Conservation (phyloP, 2,113 vertebrate species). For the Bubalus kerabau region DNA sequence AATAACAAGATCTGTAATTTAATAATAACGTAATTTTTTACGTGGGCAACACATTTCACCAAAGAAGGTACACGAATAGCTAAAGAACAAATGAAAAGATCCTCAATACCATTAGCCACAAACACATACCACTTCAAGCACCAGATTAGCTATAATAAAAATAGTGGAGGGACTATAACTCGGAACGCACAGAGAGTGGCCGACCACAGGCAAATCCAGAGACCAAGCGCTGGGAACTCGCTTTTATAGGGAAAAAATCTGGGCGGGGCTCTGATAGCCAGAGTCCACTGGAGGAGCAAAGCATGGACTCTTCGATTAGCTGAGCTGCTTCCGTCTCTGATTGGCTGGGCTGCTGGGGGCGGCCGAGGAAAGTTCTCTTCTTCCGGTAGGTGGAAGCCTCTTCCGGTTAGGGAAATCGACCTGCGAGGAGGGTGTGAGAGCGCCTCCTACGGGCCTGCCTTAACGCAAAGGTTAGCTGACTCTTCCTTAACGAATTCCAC, state of each 20-base stretch:
- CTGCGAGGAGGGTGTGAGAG: background rate
- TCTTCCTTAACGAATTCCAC: background rate
- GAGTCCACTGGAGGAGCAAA: background rate
- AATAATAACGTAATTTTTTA: background rate
- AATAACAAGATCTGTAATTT: background rate
- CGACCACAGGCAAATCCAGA: background rate
- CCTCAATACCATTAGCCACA: background rate
- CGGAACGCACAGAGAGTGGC: fast-evolving
- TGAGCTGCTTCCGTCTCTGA: background rate
- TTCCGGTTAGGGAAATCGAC: background rate
- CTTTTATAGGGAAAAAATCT: background rate
- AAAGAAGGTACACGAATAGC: background rate
- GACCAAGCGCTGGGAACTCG: no score
- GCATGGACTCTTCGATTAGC: background rate
- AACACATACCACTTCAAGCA: background rate
- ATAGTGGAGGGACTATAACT: fast-evolving
- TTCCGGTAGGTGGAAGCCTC: background rate
- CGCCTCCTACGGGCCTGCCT: background rate
- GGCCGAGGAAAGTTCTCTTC: background rate
- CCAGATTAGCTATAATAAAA: background rate
- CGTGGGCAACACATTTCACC: background rate
- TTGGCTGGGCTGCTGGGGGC: background rate
- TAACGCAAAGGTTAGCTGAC: no score
- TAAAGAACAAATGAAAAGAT: background rate
- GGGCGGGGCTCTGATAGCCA: background rate